Base-by-base conservation (phyloP, 1,140 invertebrate genomes). In the Brachionus rotundiformis region DNA sequence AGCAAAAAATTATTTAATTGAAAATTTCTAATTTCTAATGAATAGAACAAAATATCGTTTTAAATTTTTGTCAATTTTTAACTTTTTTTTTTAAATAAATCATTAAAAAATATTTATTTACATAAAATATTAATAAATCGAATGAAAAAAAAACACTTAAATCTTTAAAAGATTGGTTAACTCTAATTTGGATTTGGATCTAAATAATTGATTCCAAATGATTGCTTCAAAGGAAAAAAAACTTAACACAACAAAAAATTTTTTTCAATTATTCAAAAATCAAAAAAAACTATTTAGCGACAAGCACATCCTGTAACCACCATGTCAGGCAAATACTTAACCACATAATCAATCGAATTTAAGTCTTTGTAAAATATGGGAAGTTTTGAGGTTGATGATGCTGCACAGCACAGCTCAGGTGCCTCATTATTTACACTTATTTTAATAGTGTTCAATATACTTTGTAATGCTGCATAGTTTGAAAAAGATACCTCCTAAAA, bases 301-400 rank as follows among this genome's bases (percentile, higher is more conserved):
- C 76, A 79, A 63, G 47, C 19, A 63, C 76, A 79, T 79, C 59
- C 76, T 10, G 49, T 63, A 3, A 79, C 76, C 11, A 79, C 54
- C 76, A 79, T 79, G 33, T 79, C 76, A 36, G 76, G 76, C 29
- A 79, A 79, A 63, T 63, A 39, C 41, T 79, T 79, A 23, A 79
- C 76, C 16, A 79, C 76, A 59, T 41, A 63, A 39, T 79, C 76
- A 25, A 44, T n/a, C 59, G 47, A 63, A n/a, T 79, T 79, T 59
- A 16, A 36, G 29, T 79, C 76, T 63, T 39, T 25, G 59, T 79
- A 79, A 23, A 79, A 59, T 36, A 79, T 63, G 13, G 76, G 47
- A 25, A 79, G 2, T 16, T 27, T 54, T n/a, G n/a, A 19, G 16
- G 76, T 79, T 11, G 16, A 19, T 54, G 76, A 79, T 59, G 76